Evolutionary conservation across 2,888 invertebrate genomes (phyloP), one percentile per base, ranked within the genome.

Genomic region (Melanchra persicariae): DNA sequence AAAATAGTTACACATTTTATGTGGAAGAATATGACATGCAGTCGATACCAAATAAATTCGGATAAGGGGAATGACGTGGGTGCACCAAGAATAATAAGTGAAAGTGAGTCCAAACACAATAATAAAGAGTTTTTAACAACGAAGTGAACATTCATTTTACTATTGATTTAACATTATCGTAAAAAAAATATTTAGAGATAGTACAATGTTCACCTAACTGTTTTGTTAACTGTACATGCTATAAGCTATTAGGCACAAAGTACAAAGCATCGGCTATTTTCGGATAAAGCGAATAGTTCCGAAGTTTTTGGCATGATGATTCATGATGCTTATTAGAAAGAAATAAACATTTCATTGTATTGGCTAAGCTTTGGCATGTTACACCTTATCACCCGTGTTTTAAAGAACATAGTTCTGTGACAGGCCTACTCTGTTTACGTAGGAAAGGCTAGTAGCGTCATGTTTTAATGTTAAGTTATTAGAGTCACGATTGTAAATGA

Each of bases 261-360:
- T 64, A 70, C 59, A 66, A 74, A 64, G 54, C 61, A 66, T 63
- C 43, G 47, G 47, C 45, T 78, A 70, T 70, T 74, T 70, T 70
- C 64, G 70, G 30, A 30, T 54, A 59, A 70, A 49, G 52, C 69
- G 62, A 78, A 74, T 60, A 66, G 59, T 70, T 51, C 17, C 45
- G 65, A 68, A 79, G 63, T 58, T 66, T 59, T 52, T 68, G 49
- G 34, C 26, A 51, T 30, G n/a, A 60, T 70, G 59, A 75, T 70
- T 66, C 55, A 69, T 74, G 52, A 77, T 69, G 64, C 68, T 60
- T 75, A 70, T 75, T 75, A 75, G 24, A 55, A 77, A 67, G 37
- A 77, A 77, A 73, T 72, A 60, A 61, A 64, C 24, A 57, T 65
- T 70, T 71, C 45, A 24, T 52, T 64, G n/a, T 51, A 40, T 9